These are phyloP conservation scores for Halcyon malimbica DNA, from an alignment of 2,113 vertebrate genomes.

Conservation along the genomic window DNA sequence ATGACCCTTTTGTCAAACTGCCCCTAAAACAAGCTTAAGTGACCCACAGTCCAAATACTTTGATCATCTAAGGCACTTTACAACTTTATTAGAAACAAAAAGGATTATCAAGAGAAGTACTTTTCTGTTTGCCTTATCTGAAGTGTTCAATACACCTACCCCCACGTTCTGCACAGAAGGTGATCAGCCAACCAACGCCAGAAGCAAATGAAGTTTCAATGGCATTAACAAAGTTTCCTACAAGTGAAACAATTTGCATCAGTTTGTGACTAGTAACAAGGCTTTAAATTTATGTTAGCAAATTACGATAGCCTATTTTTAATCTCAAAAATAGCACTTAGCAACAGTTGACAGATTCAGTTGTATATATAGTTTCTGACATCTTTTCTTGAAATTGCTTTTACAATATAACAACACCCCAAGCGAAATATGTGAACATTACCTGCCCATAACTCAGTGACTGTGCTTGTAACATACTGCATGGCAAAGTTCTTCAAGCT, in stretches of 20 bases:
- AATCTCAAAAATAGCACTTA: not conserved
- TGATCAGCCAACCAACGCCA: slow-evolving; percentile 90
- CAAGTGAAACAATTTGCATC: slow-evolving; percentile 41
- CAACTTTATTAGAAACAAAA: not conserved
- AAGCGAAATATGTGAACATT: slow-evolving; percentile 54
- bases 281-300: not conserved
- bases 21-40: not conserved
- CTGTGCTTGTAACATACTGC: slow-evolving; percentile 88
- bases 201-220: slow-evolving; percentile 87
- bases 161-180: slow-evolving; percentile 88
- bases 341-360: not conserved
- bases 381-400: too few relatives aligned
- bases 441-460: slow-evolving; percentile 93
- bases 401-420: not conserved
- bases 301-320: not conserved
- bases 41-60: not conserved
- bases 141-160: slow-evolving; percentile 77
- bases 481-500: slow-evolving; percentile 88
- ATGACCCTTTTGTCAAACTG: not conserved
- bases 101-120: not conserved
- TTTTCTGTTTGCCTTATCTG: not conserved
- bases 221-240: slow-evolving; percentile 90
- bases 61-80: not conserved
- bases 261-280: not conserved
- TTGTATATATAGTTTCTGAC: not conserved